Base-by-base conservation (phyloP, 2,888 invertebrate species). In the Agrochola macilenta region DNA sequence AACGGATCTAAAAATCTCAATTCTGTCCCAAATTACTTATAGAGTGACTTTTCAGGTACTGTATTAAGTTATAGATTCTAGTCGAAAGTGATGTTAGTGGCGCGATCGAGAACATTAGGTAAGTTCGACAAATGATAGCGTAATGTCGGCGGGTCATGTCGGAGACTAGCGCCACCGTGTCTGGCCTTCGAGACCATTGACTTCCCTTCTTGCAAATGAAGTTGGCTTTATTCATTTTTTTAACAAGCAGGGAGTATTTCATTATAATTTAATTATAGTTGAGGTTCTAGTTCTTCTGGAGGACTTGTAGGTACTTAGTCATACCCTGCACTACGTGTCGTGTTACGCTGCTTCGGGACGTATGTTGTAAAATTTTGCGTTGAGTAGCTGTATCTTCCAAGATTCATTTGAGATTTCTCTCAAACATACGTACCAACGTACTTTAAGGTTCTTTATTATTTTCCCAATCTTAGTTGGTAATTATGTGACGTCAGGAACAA, bases 171-270 rank as follows among this genome's bases (percentile, higher is more conserved):
- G 95, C 94, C 95, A 87, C 81, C 77, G 87, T 89, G 95, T 95
- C 95, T 95, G 92, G 94, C 92, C 92, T 93, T 91, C 88, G 90
- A 89, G 93, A 92, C 89, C 92, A 91, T 93, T 93, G 93, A 92
- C 94, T 93, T 93, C 90, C 89, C 90, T 91, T 89, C 90, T 92
- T 91, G 90, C 90, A 90, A 92, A 92, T 87, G 79, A 90, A 87
- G 78, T 85, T 84, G 83, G 85, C 79, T 85, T 77, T 79, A 74
- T 73, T 76, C 46, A 46, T 69, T 78, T 84, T 79, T 86, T 86
- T 69, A 81, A 79, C 66, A 76, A 84, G 71, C 66, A 46, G 23
- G 54, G n/a, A 64, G 70, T 75, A 69, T 84, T 87, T 69, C 66
- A 70, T 73, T 69, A 65, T 66, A 74, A 78, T 78, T 78, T 69